Percentiles rank a stretch among this genome's conserved stretches.
phyloP scores from a whole-genome alignment of 1,140 invertebrate species.

The Listronotus bonariensis region DNA sequence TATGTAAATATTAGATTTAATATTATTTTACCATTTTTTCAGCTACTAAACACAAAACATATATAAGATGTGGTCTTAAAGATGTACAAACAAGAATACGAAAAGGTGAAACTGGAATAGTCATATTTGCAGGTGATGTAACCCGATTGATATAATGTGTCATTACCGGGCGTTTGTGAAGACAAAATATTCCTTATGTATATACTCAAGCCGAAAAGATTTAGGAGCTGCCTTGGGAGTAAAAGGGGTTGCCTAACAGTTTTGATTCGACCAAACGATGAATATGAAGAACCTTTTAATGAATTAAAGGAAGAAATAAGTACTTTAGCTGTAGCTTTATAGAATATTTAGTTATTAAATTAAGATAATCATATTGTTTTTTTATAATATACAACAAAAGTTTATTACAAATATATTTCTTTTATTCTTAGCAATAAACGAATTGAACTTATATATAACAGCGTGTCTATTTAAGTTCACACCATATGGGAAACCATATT shows the following conservation, averaged over 20 bases:
- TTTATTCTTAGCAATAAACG: too few relatives aligned
- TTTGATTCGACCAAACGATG: constrained; percentile 78
- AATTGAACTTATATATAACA: too few relatives aligned
- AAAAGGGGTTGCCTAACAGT: constrained; percentile 84
- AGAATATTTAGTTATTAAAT: too few relatives aligned
- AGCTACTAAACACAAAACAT: too few relatives aligned
- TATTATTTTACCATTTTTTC: too few relatives aligned
- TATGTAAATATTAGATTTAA: too few relatives aligned
- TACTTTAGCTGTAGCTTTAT: constrained; percentile 64
- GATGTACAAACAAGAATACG: constrained; percentile 74
- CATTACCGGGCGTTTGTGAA: constrained; percentile 95
- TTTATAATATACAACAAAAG: too few relatives aligned
- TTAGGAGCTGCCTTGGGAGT: constrained; percentile 90
- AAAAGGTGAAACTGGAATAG: constrained; percentile 87
- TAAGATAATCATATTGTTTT: too few relatives aligned
- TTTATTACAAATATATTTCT: too few relatives aligned
- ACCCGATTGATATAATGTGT: constrained; percentile 95
- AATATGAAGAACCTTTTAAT: constrained; percentile 78
- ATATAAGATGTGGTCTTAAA: too few relatives aligned
- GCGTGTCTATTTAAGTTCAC: too few relatives aligned
- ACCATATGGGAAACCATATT: too few relatives aligned
- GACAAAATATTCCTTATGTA: constrained; percentile 89
- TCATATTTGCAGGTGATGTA: constrained; percentile 93
- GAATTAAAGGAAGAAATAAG: constrained; percentile 68
- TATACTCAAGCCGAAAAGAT: constrained; percentile 86